phyloP scores from a whole-genome alignment of 1,140 invertebrate genomes.

The Diabrotica virgifera region DNA sequence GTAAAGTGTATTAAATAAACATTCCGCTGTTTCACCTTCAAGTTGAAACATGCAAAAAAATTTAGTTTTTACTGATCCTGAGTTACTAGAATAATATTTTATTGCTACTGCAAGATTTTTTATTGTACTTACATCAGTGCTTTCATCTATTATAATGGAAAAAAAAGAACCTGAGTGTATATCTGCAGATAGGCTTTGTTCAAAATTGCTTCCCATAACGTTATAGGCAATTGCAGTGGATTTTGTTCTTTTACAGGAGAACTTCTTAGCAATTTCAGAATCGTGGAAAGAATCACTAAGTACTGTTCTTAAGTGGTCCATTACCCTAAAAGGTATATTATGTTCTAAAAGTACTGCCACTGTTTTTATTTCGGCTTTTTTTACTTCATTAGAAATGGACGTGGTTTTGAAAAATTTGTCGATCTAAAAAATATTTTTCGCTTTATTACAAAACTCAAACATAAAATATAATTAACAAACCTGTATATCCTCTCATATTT shows the following conservation, averaged over 20 bases:
- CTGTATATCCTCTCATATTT: constrained; percentile 17
- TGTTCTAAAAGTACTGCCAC: constrained; percentile 26
- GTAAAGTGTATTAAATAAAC: constrained; percentile 20
- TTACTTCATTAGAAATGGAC: constrained; percentile 23
- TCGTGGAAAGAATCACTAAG: constrained; percentile 27
- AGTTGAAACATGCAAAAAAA: constrained; percentile 23
- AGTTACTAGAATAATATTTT: constrained; percentile 18
- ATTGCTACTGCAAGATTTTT: too few species aligned
- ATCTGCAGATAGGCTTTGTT: constrained; percentile 25
- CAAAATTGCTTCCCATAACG: constrained; percentile 22
- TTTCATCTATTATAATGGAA: constrained; percentile 17
- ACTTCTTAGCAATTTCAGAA: background rate
- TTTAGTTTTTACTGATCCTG: constrained; percentile 16
- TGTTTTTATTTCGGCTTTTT: constrained; percentile 31
- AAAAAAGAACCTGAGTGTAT: constrained; percentile 23
- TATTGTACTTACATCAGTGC: too few species aligned
- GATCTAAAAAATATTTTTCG: constrained; percentile 21
- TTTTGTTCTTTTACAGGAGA: constrained; percentile 26
- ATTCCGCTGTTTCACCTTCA: constrained; percentile 17
- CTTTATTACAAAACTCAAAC: background rate
- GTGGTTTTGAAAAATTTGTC: constrained; percentile 13
- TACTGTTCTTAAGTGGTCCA: constrained; percentile 30
- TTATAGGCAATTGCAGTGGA: constrained; percentile 26
- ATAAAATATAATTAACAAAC: constrained; percentile 6
- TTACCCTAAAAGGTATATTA: constrained; percentile 5